Evolutionary conservation across 1,140 invertebrate species (phyloP), one percentile per base, ranked within the genome.

Genomic region (Lamellibrachia luymesi): DNA sequence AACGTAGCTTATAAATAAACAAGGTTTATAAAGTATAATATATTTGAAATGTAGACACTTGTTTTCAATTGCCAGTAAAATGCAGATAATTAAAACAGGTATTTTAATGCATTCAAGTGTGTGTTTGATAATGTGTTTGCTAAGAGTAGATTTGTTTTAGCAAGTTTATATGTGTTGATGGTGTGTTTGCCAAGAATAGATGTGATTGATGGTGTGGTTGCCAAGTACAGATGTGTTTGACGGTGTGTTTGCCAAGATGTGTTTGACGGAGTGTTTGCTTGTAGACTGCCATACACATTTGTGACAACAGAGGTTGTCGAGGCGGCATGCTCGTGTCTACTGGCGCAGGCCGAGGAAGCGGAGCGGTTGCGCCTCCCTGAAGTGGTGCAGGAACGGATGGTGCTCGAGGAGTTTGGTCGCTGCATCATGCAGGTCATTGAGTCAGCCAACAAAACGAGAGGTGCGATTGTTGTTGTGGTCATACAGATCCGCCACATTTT

Each of bases 221-320:
- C 25, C 91, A 92, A 17, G 25, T 25, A n/a, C 17, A 17, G 17
- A 92, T 92, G 38, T 64, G 10, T 51, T 49, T 51, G 64, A 80
- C 64, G 17, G 64, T 80, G 13, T 80, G 64, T 80, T 80, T 80
- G 64, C 13, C 13, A 38, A 38, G 17, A 22, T 80, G 64, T 80
- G 64, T 80, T 90, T 90, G 8, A 17, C 25, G 49, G 38, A 22
- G 38, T 17, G 25, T 50, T 50, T 91, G 91, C 89, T 91, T 51
- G 91, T 94, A 98, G 98, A 94, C 97, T 98, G 96, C 98, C 98
- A 50, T 98, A 98, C 95, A 98, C 97, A 94, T 98, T 98, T 96
- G 97, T 99, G 95, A 99, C 98, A 4, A 97, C 98, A 56, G 98
- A 99, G 96, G 98, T 99, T 2, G 98, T 99, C 4, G 98, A 99